Percentiles rank a stretch among this genome's conserved stretches.
Evolutionary conservation across 1,140 invertebrate genomes (phyloP).

Genomic region (Ceratosolen solmsi): DNA sequence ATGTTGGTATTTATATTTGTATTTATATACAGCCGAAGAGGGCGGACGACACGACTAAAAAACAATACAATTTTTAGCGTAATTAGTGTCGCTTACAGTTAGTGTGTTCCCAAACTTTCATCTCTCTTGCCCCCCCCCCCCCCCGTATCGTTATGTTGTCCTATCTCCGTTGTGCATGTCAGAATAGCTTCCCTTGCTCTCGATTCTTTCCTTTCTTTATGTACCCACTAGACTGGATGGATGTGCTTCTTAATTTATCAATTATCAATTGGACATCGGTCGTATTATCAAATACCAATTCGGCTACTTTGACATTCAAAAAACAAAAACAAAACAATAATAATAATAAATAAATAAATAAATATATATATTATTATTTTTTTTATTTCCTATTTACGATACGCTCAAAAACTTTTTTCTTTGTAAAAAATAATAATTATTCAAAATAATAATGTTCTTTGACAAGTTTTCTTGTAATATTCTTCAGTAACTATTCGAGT

Average conservation of each 20-base stretch:
- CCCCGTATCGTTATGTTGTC: slow-evolving; percentile 59
- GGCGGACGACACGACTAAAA: slow-evolving; percentile 59
- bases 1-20: slow-evolving; percentile 34
- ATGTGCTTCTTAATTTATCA: neutral
- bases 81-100: slow-evolving; percentile 72
- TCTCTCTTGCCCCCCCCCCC: slow-evolving; percentile 49
- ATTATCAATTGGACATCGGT: no score
- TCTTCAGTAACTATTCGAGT: no score
- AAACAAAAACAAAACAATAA: no score
- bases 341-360: no score
- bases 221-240: slow-evolving; percentile 24
- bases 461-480: no score
- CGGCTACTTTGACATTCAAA: no score
- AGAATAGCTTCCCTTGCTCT: slow-evolving; percentile 42
- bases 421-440: no score
- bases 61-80: slow-evolving; percentile 57
- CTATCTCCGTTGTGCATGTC: slow-evolving; percentile 57
- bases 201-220: slow-evolving; percentile 37
- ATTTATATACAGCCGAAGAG: slow-evolving; percentile 33
- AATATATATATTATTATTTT: no score
- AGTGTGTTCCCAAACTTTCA: slow-evolving; percentile 58
- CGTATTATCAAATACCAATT: no score
- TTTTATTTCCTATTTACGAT: no score
- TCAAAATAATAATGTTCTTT: no score
- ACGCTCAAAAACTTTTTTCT: no score